Evolutionary conservation across 1,140 invertebrate genomes (phyloP).

Genomic region (Tyrophagus putrescentiae): DNA sequence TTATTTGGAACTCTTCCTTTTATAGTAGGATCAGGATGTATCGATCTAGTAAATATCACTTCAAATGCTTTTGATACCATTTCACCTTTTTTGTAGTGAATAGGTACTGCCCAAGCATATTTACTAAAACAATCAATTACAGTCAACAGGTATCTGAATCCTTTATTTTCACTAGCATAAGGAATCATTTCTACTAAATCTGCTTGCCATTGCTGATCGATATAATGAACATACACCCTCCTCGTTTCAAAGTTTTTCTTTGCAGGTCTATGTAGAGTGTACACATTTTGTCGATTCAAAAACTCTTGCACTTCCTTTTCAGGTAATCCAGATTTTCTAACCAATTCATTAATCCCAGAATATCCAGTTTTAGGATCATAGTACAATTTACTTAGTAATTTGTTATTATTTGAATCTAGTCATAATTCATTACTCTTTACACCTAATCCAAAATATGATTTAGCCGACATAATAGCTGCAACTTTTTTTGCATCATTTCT

Average conservation of each 20-base stretch:
- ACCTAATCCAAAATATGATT: background rate
- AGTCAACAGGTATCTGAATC: constrained; percentile 25
- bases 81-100: constrained; percentile 24
- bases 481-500: background rate
- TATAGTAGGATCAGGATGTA: no score
- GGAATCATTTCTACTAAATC: constrained; percentile 27
- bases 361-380: constrained; percentile 1
- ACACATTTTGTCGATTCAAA: constrained; percentile 26
- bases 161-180: constrained; percentile 24
- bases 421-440: background rate
- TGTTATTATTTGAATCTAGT: background rate
- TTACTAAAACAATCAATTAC: constrained; percentile 28
- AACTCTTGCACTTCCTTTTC: constrained; percentile 22
- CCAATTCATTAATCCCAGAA: background rate
- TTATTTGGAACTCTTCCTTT: background rate
- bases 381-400: constrained; percentile 18
- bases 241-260: constrained; percentile 26
- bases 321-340: background rate
- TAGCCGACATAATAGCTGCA: background rate
- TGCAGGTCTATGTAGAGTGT: constrained; percentile 26
- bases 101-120: constrained; percentile 25
- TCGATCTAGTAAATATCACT: constrained; percentile 25
- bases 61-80: constrained; percentile 22
- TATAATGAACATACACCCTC: constrained; percentile 16
- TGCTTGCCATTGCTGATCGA: constrained; percentile 27